Percentiles rank a stretch among this genome's conserved stretches.
Evolutionary conservation across 1,140 invertebrate genomes (phyloP).

Genomic region (Caerostris extrusa): DNA sequence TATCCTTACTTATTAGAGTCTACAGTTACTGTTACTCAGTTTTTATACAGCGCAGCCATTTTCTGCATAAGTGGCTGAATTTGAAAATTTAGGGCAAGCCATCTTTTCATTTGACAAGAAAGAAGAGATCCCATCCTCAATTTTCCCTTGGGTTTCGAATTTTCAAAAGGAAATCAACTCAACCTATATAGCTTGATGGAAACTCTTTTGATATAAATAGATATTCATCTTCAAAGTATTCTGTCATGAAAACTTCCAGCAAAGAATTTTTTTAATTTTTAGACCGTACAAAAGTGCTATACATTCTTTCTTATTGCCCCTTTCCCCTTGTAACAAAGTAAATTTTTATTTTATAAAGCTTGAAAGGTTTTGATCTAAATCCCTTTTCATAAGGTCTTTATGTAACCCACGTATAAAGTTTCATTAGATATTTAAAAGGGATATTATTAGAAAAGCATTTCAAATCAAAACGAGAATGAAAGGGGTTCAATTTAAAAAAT

Average conservation of each 20-base stretch:
- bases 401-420: too few relatives aligned
- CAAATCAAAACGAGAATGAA: too few relatives aligned
- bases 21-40: background rate
- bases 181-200: background rate
- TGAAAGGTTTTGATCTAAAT: too few relatives aligned
- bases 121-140: background rate
- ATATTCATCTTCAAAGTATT: background rate
- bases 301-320: too few relatives aligned
- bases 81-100: background rate
- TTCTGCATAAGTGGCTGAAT: conserved; percentile 9
- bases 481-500: too few relatives aligned
- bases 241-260: background rate
- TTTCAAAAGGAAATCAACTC: background rate
- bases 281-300: background rate
- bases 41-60: background rate
- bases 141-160: background rate
- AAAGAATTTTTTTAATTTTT: background rate
- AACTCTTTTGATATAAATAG: background rate
- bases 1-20: background rate
- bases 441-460: too few relatives aligned
- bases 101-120: background rate
- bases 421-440: too few relatives aligned
- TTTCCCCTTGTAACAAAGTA: too few relatives aligned
- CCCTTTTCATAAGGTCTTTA: too few relatives aligned
- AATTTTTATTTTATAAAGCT: too few relatives aligned